Conservation (phyloP, 2,888 invertebrate genomes). For the Tetranychus truncatus region DNA sequence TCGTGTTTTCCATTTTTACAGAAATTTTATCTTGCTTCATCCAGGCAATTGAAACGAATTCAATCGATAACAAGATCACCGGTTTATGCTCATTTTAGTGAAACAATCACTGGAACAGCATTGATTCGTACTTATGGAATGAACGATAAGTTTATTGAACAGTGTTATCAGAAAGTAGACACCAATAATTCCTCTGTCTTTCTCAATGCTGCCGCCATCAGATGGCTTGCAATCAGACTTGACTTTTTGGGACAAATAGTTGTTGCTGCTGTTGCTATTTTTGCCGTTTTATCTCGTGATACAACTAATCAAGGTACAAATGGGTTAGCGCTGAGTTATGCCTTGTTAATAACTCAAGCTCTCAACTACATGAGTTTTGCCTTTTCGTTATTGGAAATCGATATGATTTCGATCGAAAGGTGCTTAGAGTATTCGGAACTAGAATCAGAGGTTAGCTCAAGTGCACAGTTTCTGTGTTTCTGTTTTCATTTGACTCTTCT, state of each 20-base stretch:
- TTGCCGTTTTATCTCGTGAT: slow-evolving; percentile 38
- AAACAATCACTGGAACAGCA: slow-evolving; percentile 60
- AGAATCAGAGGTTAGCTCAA: slow-evolving; percentile 18
- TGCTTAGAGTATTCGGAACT: slow-evolving; percentile 61
- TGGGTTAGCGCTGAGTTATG: slow-evolving; percentile 39
- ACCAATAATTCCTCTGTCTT: slow-evolving; percentile 46
- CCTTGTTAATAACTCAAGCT: slow-evolving; percentile 54
- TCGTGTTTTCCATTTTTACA: slow-evolving; percentile 34
- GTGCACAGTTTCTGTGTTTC: too few species aligned
- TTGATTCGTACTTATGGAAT: slow-evolving; percentile 71
- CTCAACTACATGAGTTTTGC: slow-evolving; percentile 88
- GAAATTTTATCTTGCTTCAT: slow-evolving; percentile 81
- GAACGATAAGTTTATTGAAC: slow-evolving; percentile 58
- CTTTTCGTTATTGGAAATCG: slow-evolving; percentile 90
- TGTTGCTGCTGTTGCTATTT: slow-evolving; percentile 41
- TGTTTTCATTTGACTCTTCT: too few species aligned
- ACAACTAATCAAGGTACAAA: slow-evolving; percentile 37
- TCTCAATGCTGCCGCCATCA: slow-evolving; percentile 22
- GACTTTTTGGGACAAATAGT: slow-evolving; percentile 41
- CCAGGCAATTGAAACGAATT: slow-evolving; percentile 75
- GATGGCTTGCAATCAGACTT: slow-evolving; percentile 36
- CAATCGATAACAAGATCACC: slow-evolving; percentile 86
- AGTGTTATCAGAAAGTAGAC: slow-evolving; percentile 75
- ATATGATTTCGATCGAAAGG: slow-evolving; percentile 88
- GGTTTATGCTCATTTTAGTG: slow-evolving; percentile 79